These are phyloP conservation scores for Beroe ovata DNA, from an alignment of 37 sponge, comb jelly and placozoan species.

Conservation along the genomic window DNA sequence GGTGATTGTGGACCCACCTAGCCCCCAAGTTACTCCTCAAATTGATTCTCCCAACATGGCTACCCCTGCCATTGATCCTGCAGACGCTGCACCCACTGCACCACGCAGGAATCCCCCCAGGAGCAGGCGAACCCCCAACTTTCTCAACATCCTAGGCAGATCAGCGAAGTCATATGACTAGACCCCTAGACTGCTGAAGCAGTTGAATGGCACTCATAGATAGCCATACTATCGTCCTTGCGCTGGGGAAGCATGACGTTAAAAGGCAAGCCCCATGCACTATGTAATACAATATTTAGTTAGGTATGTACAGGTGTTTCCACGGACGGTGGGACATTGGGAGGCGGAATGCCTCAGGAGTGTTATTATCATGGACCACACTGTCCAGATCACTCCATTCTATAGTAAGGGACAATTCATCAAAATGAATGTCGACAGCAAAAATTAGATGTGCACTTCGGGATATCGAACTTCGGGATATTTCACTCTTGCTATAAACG, in stretches of 20 bases:
- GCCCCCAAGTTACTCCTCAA: background rate
- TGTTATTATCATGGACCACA: background rate
- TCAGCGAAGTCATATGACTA: background rate
- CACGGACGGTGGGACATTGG: background rate
- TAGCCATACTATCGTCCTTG: slow-evolving; percentile 15
- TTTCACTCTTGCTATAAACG: too few relatives aligned
- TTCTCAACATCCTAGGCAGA: background rate
- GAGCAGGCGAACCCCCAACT: background rate
- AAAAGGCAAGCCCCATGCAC: slow-evolving; percentile 42
- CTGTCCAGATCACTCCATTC: background rate
- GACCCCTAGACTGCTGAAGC: too few relatives aligned
- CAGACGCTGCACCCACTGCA: slow-evolving; percentile 18
- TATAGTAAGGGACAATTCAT: too few relatives aligned
- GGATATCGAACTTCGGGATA: too few relatives aligned
- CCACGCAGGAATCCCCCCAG: slow-evolving; percentile 20
- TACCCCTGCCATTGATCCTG: background rate
- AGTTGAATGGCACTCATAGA: background rate
- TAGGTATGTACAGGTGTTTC: background rate
- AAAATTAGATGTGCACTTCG: too few relatives aligned
- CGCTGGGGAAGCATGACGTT: slow-evolving; percentile 58
- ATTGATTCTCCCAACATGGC: background rate
- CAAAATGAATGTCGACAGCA: too few relatives aligned
- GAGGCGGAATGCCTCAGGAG: background rate
- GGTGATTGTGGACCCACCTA: background rate
- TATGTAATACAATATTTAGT: background rate